Percentiles rank a stretch among this genome's conserved stretches.
Evolutionary conservation across 23 tunicate genomes (phyloP).

Genomic region (Ciona savignyi): DNA sequence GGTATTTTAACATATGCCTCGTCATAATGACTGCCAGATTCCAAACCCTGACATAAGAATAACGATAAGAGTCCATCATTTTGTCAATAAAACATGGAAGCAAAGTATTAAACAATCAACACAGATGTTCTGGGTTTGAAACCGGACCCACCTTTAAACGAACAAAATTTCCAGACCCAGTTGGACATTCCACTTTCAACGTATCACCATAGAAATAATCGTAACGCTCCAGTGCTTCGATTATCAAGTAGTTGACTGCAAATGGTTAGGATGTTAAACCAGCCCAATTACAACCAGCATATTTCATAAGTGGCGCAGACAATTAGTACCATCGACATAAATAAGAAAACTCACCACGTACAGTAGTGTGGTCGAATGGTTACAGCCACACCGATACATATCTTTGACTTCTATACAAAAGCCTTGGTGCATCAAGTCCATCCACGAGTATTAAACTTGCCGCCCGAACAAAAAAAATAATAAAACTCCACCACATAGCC

Average conservation of each 20-base stretch:
- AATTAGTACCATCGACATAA: too few species aligned
- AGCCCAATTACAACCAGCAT: too few species aligned
- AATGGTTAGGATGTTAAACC: too few species aligned
- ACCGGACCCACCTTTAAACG: conserved; percentile 53
- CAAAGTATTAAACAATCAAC: neutral
- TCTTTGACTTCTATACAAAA: neutral
- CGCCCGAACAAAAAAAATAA: too few species aligned
- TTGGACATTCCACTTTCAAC: conserved; percentile 83
- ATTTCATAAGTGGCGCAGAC: too few species aligned
- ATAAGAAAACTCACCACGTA: too few species aligned
- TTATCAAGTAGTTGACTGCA: conserved; percentile 78
- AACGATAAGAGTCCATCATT: neutral
- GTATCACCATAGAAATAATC: conserved; percentile 86
- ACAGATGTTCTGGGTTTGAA: neutral
- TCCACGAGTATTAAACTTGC: neutral
- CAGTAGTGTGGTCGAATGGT: too few species aligned
- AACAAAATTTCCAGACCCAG: conserved; percentile 72
- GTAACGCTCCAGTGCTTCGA: conserved; percentile 87
- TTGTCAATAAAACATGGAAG: neutral
- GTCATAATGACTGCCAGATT: too few species aligned
- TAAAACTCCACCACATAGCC: conserved; percentile 96
- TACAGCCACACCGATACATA: neutral
- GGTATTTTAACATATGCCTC: too few species aligned
- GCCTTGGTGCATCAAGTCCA: neutral
- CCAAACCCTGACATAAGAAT: neutral